Evolutionary conservation across 92 coral and sea anemone species (phyloP).

Genomic region (Epizoanthus illoricatus): DNA sequence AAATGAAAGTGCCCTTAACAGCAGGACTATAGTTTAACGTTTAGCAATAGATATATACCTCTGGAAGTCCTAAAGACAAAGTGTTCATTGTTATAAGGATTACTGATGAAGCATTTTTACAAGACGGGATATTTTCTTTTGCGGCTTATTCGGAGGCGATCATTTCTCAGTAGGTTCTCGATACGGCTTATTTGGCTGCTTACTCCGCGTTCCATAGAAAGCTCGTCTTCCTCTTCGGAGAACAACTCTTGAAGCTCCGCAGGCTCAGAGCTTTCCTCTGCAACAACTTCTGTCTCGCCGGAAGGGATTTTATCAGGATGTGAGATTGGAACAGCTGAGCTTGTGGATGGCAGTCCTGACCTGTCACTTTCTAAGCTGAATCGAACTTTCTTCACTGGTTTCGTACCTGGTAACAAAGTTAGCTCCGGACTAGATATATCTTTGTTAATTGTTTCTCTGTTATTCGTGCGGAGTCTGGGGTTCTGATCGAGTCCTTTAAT

Average conservation of each 20-base stretch:
- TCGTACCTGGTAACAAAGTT: neutral
- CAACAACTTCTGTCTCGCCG: neutral
- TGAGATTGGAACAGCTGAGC: neutral
- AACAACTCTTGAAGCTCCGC: conserved; percentile 56
- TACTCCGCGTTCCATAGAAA: conserved; percentile 50
- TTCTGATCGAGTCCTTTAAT: neutral
- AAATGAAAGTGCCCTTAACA: no score
- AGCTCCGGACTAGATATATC: neutral
- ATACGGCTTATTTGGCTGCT: conserved; percentile 77
- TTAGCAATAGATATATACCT: no score
- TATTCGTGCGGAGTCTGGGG: neutral
- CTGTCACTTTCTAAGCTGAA: conserved; percentile 26
- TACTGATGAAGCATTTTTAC: neutral
- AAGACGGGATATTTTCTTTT: conserved; percentile 61
- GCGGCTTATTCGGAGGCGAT: conserved; percentile 74
- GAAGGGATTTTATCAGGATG: neutral
- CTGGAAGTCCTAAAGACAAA: no score
- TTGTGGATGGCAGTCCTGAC: neutral
- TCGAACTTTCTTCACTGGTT: conserved; percentile 31
- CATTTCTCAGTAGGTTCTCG: conserved; percentile 64
- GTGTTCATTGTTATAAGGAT: neutral
- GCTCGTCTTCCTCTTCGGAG: conserved; percentile 70
- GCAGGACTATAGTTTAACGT: no score
- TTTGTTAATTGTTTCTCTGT: neutral
- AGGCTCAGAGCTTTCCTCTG: neutral